Evolutionary conservation across 2,888 invertebrate species (phyloP), one percentile per base, ranked within the genome.

Genomic region (Phyllotreta striolata): DNA sequence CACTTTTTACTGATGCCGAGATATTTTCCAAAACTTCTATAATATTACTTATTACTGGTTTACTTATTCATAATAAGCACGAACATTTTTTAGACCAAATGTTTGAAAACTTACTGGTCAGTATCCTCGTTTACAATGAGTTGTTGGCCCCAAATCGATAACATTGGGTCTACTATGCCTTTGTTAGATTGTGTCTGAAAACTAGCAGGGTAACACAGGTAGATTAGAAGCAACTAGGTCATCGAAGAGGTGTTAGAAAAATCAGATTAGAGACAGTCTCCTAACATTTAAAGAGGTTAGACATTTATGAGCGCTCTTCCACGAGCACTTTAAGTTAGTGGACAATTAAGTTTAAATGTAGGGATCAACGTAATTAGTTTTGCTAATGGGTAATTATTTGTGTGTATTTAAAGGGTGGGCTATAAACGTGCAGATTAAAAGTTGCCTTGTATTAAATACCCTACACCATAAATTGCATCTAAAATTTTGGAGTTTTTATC

Each of bases 151-250:
- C 95, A 95, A 87, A 95, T 95, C 87, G 93, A 93, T 87, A 95
- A 93, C 94, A 95, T 95, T 87, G 95, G 95, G 89, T 95, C 95
- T 90, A 95, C 93, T 89, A 95, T 93, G 89, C 95, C 95, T 89
- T 92, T 92, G 90, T 93, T 94, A 87, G 89, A 88, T 86, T 90
- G 90, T 86, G 90, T 90, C 89, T 90, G 90, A 89, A 90, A 90
- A 88, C 90, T 90, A 80, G 78, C 78, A 78, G 77, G 77, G 76
- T 66, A 67, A 67, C 66, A 69, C 46, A 73, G 71, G 72, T 79
- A 78, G 76, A 77, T 79, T 78, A 78, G 77, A 78, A 79, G 78
- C 79, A 76, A 75, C 76, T 77, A 78, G 76, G 77, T 66, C 9
- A 69, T 64, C 14, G 47, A 43, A 51, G 41, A 55, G 76, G 73